Conservation (phyloP, 1,140 invertebrate genomes). For the Phenacoccus solenopsis region DNA sequence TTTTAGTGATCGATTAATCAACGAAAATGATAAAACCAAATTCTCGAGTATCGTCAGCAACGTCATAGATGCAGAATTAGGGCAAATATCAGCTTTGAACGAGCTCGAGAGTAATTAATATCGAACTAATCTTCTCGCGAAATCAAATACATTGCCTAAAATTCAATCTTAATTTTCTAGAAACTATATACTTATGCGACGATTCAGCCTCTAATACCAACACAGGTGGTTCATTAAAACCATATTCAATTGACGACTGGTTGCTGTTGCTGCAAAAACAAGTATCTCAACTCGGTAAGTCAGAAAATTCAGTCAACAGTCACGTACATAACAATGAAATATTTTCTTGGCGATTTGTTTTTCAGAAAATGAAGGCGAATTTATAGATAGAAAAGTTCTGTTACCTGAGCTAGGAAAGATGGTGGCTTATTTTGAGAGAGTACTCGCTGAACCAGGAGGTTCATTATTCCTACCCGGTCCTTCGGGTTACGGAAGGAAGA, state of each 20-base stretch:
- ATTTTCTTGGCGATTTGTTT: too few species aligned
- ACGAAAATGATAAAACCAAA: conserved; percentile 46
- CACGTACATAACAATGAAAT: too few species aligned
- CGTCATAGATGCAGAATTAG: neutral
- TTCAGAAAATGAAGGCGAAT: conserved; percentile 41
- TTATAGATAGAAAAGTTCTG: conserved; percentile 42
- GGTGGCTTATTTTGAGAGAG: conserved; percentile 47
- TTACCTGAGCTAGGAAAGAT: conserved; percentile 50
- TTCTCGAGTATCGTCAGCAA: conserved; percentile 45
- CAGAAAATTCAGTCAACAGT: too few species aligned
- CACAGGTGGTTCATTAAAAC: conserved; percentile 4
- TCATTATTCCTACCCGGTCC: conserved; percentile 60
- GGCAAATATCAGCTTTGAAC: neutral
- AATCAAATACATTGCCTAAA: too few species aligned
- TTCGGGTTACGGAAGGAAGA: conserved; percentile 62
- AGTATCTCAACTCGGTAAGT: conserved; percentile 51
- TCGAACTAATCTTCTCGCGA: too few species aligned
- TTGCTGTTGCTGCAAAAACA: conserved; percentile 46
- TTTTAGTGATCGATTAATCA: conserved; percentile 63
- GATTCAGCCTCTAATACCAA: neutral
- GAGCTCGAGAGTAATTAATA: neutral
- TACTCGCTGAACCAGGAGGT: conserved; percentile 45
- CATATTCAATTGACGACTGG: conserved; percentile 39
- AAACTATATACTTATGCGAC: conserved; percentile 35
- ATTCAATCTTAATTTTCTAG: too few species aligned